Evolutionary conservation across 2,113 vertebrate species (phyloP).

Genomic region (Phyllostomus hastatus): DNA sequence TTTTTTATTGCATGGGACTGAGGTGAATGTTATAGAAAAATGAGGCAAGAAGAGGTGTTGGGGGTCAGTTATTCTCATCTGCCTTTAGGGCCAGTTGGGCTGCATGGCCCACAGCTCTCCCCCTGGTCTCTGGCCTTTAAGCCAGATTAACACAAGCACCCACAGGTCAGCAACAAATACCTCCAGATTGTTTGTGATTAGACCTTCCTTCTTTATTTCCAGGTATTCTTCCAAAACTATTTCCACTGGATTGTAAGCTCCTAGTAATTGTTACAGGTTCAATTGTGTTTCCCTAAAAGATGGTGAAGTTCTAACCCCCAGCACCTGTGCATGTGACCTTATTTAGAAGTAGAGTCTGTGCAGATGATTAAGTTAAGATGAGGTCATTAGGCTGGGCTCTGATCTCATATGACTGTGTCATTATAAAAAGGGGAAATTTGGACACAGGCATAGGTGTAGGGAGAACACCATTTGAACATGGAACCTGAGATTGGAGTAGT

Average conservation of each 20-base stretch:
- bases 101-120: too few relatives aligned
- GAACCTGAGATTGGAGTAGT: not conserved
- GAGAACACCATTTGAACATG: not conserved
- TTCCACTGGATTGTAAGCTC: not conserved
- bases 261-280: not conserved
- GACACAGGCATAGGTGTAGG: not conserved
- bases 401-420: not conserved
- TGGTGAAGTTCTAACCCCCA: not conserved
- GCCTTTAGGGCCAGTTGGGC: not conserved
- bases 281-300: not conserved
- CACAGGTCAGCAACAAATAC: not conserved
- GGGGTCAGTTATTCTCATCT: not conserved
- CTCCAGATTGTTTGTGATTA: not conserved
- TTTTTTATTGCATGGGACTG: not conserved
- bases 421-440: not conserved
- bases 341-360: not conserved
- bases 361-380: not conserved
- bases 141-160: not conserved
- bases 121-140: not conserved
- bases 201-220: not conserved
- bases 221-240: not conserved
- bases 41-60: not conserved
- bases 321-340: not conserved
- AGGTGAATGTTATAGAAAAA: not conserved
- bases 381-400: not conserved